Percentiles rank a stretch among this genome's conserved stretches.
Evolutionary conservation across 2,113 vertebrate genomes (phyloP).

Genomic region (Prionailurus bengalensis): DNA sequence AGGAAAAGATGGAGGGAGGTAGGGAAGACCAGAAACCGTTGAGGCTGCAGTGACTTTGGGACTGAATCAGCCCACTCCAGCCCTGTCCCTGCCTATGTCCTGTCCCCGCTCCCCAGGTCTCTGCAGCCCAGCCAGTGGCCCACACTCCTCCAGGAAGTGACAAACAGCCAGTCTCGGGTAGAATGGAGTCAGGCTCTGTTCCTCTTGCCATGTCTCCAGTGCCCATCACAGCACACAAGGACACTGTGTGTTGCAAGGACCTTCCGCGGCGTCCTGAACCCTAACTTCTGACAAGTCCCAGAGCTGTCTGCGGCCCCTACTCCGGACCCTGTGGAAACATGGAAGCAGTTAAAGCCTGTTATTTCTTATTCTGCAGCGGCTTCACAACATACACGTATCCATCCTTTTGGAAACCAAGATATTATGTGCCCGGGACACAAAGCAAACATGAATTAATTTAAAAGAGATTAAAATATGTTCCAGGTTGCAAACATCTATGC

Average conservation of each 20-base stretch:
- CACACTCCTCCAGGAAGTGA: not conserved
- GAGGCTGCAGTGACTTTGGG: no score
- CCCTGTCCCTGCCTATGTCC: fast-evolving
- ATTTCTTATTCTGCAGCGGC: not conserved
- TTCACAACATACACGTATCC: not conserved
- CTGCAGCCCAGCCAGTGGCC: not conserved
- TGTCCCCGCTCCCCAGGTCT: fast-evolving
- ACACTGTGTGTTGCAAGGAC: fast-evolving
- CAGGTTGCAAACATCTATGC: not conserved
- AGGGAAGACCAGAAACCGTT: fast-evolving
- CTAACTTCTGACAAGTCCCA: fast-evolving
- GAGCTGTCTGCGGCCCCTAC: no score
- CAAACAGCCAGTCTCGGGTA: fast-evolving
- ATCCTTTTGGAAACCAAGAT: not conserved
- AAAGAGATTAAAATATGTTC: not conserved
- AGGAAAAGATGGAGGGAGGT: not conserved
- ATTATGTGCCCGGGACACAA: not conserved
- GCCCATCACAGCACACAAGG: fast-evolving
- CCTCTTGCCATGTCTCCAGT: fast-evolving
- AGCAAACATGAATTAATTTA: not conserved
- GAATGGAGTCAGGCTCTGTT: not conserved
- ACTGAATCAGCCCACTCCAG: fast-evolving
- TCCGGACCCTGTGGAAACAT: not conserved
- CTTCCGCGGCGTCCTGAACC: not conserved
- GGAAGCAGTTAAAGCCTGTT: not conserved